phyloP scores from a whole-genome alignment of 2,797 vertebrate species.

The Rhadinocentrus ornatus region DNA sequence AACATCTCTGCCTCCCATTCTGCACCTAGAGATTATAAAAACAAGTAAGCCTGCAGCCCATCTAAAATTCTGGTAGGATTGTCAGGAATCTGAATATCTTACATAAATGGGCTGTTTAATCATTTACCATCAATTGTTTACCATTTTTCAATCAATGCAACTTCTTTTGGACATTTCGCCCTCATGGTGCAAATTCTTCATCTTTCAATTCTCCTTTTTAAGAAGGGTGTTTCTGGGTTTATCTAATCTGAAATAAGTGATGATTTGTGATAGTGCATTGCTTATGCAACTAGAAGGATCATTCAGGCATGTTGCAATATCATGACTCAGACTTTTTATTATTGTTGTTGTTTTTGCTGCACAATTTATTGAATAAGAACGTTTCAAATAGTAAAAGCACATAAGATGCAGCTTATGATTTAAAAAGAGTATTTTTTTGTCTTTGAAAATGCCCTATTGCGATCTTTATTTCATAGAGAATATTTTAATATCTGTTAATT shows the following conservation, averaged over 20 bases:
- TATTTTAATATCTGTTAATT: conserved; percentile 5
- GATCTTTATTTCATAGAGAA: conserved; percentile 7
- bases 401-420: conserved; percentile 8
- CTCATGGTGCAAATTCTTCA: neutral
- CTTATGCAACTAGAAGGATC: neutral
- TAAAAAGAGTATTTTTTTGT: neutral
- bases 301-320: conserved; percentile 2
- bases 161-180: neutral
- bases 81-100: neutral
- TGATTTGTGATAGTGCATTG: conserved; percentile 1
- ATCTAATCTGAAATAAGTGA: neutral
- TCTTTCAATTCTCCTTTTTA: neutral
- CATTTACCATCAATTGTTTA: no score
- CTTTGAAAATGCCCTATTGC: neutral
- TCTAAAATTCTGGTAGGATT: neutral
- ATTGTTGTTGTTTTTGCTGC: neutral
- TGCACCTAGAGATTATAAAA: neutral
- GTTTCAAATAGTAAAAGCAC: neutral
- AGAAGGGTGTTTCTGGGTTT: neutral
- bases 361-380: neutral
- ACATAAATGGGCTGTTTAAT: neutral
- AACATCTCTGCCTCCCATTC: neutral
- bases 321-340: neutral
- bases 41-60: no score
- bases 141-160: neutral